Conservation (phyloP, 1,140 invertebrate species). For the Agraylea sexmaculata region DNA sequence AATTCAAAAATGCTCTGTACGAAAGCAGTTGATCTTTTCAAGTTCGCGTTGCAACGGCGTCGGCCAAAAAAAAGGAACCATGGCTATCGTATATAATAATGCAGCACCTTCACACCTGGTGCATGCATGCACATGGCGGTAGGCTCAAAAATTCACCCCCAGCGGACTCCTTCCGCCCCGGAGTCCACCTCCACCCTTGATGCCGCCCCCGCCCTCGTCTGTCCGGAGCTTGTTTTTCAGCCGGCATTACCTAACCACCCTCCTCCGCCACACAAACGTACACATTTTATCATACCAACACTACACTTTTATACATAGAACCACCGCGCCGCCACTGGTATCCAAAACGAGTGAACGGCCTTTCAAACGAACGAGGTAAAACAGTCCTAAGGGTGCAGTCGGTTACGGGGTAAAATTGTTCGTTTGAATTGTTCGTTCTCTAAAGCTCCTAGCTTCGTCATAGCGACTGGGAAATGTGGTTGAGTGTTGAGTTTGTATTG, state of each 20-base stretch:
- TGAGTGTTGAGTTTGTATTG: slow-evolving; percentile 6
- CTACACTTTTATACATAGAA: slow-evolving; percentile 21
- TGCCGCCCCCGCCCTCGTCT: slow-evolving; percentile 4
- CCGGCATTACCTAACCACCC: slow-evolving; percentile 14
- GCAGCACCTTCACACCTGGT: neutral
- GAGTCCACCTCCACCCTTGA: slow-evolving; percentile 7
- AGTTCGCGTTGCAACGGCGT: too few species aligned
- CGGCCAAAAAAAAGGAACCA: too few species aligned
- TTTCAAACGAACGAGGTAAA: neutral
- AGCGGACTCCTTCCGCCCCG: neutral
- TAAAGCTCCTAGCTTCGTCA: slow-evolving; percentile 21
- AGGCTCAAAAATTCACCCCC: neutral
- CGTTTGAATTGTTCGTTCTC: slow-evolving; percentile 4
- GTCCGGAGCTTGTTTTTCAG: slow-evolving; percentile 21
- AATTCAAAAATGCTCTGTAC: slow-evolving; percentile 17
- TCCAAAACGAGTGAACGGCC: slow-evolving; percentile 6
- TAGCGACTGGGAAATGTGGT: slow-evolving; percentile 16
- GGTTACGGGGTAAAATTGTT: neutral
- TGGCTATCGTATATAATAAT: too few species aligned
- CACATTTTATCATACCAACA: slow-evolving; percentile 18
- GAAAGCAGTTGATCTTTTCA: too few species aligned
- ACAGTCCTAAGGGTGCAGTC: neutral
- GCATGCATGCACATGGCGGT: neutral
- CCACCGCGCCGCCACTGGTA: neutral
- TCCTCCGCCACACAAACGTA: slow-evolving; percentile 14